Evolutionary conservation across 2,113 vertebrate species (phyloP).

Genomic region (Hemiscyllium ocellatum): DNA sequence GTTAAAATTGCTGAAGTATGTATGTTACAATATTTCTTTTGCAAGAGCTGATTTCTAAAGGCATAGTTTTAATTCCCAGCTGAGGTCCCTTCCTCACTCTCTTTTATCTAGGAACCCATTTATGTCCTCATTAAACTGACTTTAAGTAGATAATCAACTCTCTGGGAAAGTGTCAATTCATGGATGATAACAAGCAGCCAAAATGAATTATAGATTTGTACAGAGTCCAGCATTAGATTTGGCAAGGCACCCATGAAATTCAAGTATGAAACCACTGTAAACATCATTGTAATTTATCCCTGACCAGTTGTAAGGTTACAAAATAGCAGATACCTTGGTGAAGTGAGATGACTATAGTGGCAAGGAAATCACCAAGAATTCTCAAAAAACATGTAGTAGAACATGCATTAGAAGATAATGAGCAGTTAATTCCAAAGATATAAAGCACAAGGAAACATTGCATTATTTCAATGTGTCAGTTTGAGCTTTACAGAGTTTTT

Average conservation of each 20-base stretch:
- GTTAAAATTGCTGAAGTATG: not conserved
- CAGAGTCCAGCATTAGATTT: not conserved
- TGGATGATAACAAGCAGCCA: not conserved
- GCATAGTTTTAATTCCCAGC: not conserved
- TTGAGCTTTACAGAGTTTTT: not conserved
- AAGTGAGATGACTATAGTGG: not conserved
- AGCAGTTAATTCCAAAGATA: not conserved
- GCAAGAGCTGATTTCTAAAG: too few relatives aligned
- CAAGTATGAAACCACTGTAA: not conserved
- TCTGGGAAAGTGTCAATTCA: slow-evolving; percentile 1
- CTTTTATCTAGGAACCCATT: not conserved
- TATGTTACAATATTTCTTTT: not conserved
- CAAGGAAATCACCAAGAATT: not conserved
- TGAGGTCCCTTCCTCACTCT: not conserved
- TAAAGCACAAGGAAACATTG: not conserved
- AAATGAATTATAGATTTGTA: not conserved
- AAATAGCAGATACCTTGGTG: not conserved
- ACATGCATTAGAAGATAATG: not conserved
- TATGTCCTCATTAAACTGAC: not conserved
- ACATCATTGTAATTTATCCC: not conserved
- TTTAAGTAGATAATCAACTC: slow-evolving; percentile 20
- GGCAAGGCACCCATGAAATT: not conserved
- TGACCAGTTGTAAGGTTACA: not conserved
- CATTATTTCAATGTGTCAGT: not conserved
- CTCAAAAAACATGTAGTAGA: not conserved